Evolutionary conservation across 1,140 invertebrate species (phyloP), one percentile per base, ranked within the genome.

Genomic region (Drosophila trapezifrons): DNA sequence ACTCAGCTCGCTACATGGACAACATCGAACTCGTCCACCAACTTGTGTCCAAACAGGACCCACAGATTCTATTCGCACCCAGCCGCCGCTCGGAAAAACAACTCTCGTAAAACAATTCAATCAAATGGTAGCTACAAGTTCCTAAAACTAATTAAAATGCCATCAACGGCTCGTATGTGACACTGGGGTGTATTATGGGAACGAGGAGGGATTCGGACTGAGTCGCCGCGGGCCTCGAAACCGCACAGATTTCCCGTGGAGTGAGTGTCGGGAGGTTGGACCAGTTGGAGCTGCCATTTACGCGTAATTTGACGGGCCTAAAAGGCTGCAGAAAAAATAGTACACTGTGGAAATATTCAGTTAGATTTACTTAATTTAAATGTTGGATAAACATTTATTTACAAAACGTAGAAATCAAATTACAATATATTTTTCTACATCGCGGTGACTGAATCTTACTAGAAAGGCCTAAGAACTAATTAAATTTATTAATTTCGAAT

Each of bases 141-240:
- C 76, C 84, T 87, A 80, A 87, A 87, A 87, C 83, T 87, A 87
- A 87, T 87, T 87, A 87, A 87, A 87, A 87, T 89, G 83, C 83
- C 83, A 87, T 87, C 83, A 87, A 79, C 83, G 75, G 49, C 64
- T 57, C 67, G 65, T 70, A 70, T 71, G 67, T 71, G 65, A 40
- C 67, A 40, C 13, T 27, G 58, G 35, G 46, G 42, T 17, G 5
- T 18, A 20, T 2, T 25, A 17, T 54, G 58, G 79, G 45, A 42
- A 67, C 27, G 37, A 5, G 64, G 32, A 27, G 35, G 9, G n/a
- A 47, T 25, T 57, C 32, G 38, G 5, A 40, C 32, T 59, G 54
- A 64, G 75, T 22, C 13, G 81, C 84, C 76, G 71, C 73, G 37
- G 80, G 80, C 76, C 43, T 59, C 22, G 59, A 56, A 75, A 74